phyloP scores from a whole-genome alignment of 2,888 invertebrate species.

The Steinernema hermaphroditum region DNA sequence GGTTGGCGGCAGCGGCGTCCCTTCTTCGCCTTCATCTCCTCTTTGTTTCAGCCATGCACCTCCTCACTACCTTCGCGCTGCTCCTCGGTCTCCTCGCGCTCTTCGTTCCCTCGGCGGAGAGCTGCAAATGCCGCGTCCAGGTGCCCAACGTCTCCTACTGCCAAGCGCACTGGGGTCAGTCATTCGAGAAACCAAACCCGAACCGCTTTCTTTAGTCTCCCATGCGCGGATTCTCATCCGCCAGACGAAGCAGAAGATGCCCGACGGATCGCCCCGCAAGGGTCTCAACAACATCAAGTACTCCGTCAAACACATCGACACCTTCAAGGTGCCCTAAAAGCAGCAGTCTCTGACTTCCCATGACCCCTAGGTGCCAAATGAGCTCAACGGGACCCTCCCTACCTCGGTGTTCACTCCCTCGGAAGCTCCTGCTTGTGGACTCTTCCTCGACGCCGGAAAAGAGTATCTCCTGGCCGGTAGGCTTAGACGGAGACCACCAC shows the following conservation, averaged over 20 bases:
- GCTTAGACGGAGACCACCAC: no score
- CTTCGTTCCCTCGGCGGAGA: not conserved
- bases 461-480: slow-evolving; percentile 62
- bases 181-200: not conserved
- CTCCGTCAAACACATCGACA: slow-evolving; percentile 54
- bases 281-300: slow-evolving; percentile 59
- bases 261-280: slow-evolving; percentile 46
- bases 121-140: slow-evolving; percentile 56
- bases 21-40: slow-evolving; percentile 6
- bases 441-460: slow-evolving; percentile 56
- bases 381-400: slow-evolving; percentile 51
- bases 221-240: slow-evolving; percentile 55
- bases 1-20: not conserved
- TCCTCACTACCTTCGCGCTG: not conserved
- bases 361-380: not conserved
- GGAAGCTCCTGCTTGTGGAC: slow-evolving; percentile 62
- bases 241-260: slow-evolving; percentile 53
- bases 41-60: slow-evolving; percentile 4
- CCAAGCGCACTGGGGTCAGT: slow-evolving; percentile 56
- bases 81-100: not conserved
- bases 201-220: slow-evolving; percentile 48
- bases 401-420: slow-evolving; percentile 58
- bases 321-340: slow-evolving; percentile 63
- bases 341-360: no score
- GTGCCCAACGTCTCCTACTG: slow-evolving; percentile 53